A percentile compares a stretch with the other conserved stretches of the same genome.
phyloP scores from a whole-genome alignment of 2,113 vertebrate genomes.

The Nothobranchius furzeri region DNA sequence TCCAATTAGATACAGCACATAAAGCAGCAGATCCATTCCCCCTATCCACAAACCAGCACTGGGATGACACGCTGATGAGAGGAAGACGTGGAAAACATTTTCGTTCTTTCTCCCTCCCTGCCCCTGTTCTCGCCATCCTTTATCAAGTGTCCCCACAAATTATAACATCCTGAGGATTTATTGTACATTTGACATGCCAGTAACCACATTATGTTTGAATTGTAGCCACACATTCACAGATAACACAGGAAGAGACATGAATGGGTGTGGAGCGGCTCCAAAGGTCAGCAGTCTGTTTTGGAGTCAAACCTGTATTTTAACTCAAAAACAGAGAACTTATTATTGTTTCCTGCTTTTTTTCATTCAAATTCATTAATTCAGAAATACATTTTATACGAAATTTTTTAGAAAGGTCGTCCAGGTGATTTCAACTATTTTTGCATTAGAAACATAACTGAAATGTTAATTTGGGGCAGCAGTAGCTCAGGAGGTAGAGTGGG shows the following conservation, averaged over 20 bases:
- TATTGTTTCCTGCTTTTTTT: neutral
- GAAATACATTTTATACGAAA: no score
- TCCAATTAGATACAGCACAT: slow-evolving; percentile 84
- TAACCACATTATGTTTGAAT: slow-evolving; percentile 77
- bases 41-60: slow-evolving; percentile 65
- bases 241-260: slow-evolving; percentile 35
- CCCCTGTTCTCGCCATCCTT: slow-evolving; percentile 35
- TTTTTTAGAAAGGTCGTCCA: no score
- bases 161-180: slow-evolving; percentile 78
- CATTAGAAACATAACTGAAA: no score
- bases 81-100: slow-evolving; percentile 77
- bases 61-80: slow-evolving; percentile 46
- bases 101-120: slow-evolving; percentile 39
- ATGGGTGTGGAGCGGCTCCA: slow-evolving; percentile 42
- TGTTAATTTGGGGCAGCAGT: no score
- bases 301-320: slow-evolving; percentile 19
- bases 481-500: no score
- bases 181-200: slow-evolving; percentile 77
- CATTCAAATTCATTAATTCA: neutral
- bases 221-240: slow-evolving; percentile 58
- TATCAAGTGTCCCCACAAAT: slow-evolving; percentile 68
- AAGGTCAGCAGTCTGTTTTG: slow-evolving; percentile 61
- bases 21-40: slow-evolving; percentile 80
- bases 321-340: neutral
- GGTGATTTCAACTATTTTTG: no score